Percentiles rank a stretch among this genome's conserved stretches.
Conservation (phyloP, 1,140 invertebrate genomes). For the Cydia pomonella region DNA sequence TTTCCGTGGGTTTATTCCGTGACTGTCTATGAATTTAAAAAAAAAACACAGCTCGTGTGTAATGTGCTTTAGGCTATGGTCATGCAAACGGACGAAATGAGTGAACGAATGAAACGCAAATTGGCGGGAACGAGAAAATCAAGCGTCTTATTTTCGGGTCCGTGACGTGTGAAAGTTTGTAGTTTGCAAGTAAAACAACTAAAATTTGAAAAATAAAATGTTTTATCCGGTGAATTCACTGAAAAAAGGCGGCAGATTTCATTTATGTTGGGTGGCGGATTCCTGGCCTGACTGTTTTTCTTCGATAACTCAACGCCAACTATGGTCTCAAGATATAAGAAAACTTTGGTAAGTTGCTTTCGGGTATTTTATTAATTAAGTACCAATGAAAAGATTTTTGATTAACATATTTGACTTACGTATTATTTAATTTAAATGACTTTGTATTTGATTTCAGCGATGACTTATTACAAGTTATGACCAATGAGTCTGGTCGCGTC, state of each 20-base stretch:
- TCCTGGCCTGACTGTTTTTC: conserved; percentile 72
- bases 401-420: background rate
- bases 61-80: too few species aligned
- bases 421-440: background rate
- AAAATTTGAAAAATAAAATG: conserved; percentile 49
- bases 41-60: background rate
- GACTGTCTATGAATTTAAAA: too few species aligned
- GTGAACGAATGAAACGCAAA: background rate
- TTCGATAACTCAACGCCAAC: conserved; percentile 61
- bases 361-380: background rate
- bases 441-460: conserved; percentile 49
- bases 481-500: conserved; percentile 63
- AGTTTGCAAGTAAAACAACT: background rate
- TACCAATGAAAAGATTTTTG: background rate
- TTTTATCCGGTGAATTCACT: conserved; percentile 70
- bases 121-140: background rate
- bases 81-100: too few species aligned
- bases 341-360: conserved; percentile 59
- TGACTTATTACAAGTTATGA: conserved; percentile 63
- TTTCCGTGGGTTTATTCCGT: too few species aligned
- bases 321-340: conserved; percentile 70
- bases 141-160: background rate
- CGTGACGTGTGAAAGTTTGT: background rate
- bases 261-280: conserved; percentile 74
- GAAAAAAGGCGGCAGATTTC: conserved; percentile 68